phyloP scores from a whole-genome alignment of 2,888 invertebrate species.

The Neoitamus cyanurus region DNA sequence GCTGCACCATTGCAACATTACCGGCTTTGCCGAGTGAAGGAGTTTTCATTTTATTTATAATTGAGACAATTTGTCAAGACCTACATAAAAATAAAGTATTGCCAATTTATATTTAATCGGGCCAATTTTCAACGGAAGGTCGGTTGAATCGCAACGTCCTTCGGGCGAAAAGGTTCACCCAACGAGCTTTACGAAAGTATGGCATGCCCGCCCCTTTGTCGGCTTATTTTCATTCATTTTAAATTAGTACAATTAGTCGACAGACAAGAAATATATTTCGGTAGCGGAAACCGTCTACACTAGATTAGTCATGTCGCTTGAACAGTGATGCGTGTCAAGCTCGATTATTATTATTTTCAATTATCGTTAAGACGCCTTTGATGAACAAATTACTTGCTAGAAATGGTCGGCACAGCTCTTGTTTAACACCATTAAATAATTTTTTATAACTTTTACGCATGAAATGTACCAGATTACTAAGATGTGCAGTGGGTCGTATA shows the following conservation, averaged over 20 bases:
- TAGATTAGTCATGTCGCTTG: background rate
- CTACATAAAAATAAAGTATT: background rate
- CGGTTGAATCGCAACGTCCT: background rate
- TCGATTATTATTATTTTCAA: background rate
- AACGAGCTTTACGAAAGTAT: background rate
- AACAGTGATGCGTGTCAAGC: background rate
- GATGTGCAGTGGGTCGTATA: too few relatives aligned
- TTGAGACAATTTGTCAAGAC: background rate
- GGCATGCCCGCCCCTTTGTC: background rate
- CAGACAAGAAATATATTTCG: background rate
- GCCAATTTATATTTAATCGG: background rate
- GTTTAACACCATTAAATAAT: too few relatives aligned
- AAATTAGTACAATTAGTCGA: background rate
- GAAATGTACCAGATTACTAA: too few relatives aligned
- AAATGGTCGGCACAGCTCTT: too few relatives aligned
- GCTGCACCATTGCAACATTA: background rate
- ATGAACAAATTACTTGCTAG: background rate
- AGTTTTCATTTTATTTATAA: background rate
- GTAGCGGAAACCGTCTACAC: background rate
- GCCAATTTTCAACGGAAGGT: background rate
- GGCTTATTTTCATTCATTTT: background rate
- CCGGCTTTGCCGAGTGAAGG: background rate
- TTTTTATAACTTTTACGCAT: too few relatives aligned
- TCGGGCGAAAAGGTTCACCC: background rate
- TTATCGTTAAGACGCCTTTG: background rate